These are phyloP conservation scores for Scarus forsteni DNA, from an alignment of 2,797 vertebrate genomes.

Conservation along the genomic window DNA sequence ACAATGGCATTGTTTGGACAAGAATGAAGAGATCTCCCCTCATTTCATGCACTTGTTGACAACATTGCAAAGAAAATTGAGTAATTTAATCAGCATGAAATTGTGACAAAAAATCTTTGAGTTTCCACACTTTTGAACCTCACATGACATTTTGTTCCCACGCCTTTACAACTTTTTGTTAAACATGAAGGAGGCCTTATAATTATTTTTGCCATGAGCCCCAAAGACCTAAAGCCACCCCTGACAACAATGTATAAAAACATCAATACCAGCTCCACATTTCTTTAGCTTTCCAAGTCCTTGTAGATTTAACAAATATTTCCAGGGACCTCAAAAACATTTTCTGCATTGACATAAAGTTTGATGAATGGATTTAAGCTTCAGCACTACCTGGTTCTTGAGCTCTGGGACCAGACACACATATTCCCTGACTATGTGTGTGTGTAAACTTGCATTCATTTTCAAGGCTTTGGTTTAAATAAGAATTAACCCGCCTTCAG, in stretches of 20 bases:
- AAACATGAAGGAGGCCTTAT: too few species aligned
- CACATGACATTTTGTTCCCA: too few species aligned
- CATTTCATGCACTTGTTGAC: too few species aligned
- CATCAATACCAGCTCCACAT: slow-evolving; percentile 22
- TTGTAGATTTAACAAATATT: slow-evolving; percentile 17
- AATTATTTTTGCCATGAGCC: too few species aligned
- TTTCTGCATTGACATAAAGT: slow-evolving; percentile 8
- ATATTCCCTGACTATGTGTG: slow-evolving; percentile 5
- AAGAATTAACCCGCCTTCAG: slow-evolving; percentile 29
- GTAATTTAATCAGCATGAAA: too few species aligned
- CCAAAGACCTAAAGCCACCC: too few species aligned
- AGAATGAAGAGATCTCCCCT: too few species aligned
- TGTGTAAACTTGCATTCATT: slow-evolving; percentile 17
- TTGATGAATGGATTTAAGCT: slow-evolving; percentile 18
- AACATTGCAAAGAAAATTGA: too few species aligned
- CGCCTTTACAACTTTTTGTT: too few species aligned
- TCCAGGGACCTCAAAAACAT: slow-evolving; percentile 19
- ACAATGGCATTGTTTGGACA: too few species aligned
- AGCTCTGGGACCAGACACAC: slow-evolving; percentile 13
- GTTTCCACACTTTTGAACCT: too few species aligned
- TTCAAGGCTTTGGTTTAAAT: slow-evolving; percentile 27
- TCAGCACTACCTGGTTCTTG: slow-evolving; percentile 18
- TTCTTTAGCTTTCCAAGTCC: neutral
- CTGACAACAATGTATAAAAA: slow-evolving; percentile 34
- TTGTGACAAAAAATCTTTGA: too few species aligned